These are phyloP conservation scores for Agriotes lineatus DNA, from an alignment of 2,888 invertebrate genomes.

Conservation along the genomic window DNA sequence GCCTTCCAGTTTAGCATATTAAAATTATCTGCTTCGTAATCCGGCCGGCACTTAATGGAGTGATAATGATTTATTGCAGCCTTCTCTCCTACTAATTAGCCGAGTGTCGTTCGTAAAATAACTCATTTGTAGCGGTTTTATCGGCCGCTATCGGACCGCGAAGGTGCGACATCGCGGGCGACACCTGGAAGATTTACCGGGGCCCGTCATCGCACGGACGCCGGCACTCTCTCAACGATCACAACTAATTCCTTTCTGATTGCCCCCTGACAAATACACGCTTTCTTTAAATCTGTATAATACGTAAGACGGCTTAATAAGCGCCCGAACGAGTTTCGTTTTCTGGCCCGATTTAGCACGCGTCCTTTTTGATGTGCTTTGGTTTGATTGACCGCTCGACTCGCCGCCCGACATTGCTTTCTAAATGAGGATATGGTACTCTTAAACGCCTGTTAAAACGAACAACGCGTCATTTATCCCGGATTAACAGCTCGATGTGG, in stretches of 20 bases:
- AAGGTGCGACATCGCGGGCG: conserved; percentile 39
- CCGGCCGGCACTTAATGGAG: conserved; percentile 44
- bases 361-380: conserved; percentile 3
- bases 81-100: conserved; percentile 43
- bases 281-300: conserved; percentile 19
- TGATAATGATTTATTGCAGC: conserved; percentile 45
- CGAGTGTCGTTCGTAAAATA: conserved; percentile 44
- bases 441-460: too few species aligned
- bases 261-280: conserved; percentile 33
- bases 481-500: too few species aligned
- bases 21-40: conserved; percentile 44
- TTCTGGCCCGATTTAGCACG: conserved; percentile 3
- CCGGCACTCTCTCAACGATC: conserved; percentile 35
- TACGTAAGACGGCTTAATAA: conserved; percentile 15
- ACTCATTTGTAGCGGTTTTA: conserved; percentile 44
- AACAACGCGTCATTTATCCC: too few species aligned
- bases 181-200: conserved; percentile 43
- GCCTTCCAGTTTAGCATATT: conserved; percentile 41
- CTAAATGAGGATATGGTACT: too few species aligned
- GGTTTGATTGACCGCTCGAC: not conserved
- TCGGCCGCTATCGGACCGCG: conserved; percentile 35
- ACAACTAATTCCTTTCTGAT: conserved; percentile 37
- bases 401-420: too few species aligned
- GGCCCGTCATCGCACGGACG: conserved; percentile 27
- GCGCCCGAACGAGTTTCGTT: not conserved